Evolutionary conservation across 1,140 invertebrate genomes (phyloP), one percentile per base, ranked within the genome.

Genomic region (Drosophila nigrodunni): DNA sequence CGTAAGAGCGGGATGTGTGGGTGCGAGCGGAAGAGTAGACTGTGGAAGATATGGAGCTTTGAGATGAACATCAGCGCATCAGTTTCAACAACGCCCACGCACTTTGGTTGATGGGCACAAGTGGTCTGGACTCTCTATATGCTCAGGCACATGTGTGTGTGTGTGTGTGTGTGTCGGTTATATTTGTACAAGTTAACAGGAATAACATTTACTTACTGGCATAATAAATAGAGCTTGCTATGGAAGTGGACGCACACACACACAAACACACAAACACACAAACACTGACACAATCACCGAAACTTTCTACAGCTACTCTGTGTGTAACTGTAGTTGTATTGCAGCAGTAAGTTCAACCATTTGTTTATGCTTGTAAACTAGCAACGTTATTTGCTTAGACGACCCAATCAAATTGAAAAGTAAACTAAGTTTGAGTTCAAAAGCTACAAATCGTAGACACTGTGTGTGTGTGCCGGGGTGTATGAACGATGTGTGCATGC

Each of bases 331-430:
- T 44, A 47, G 47, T 37, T 46, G 66, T 39, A 54, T 39, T 47
- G 65, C 64, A 46, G 13, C 73, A 50, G 75, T 81, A 78, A 71
- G 70, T 73, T 78, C 46, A 71, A 49, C 68, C 64, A 79, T 82
- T 82, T 87, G 72, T 73, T 87, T 87, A 79, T 87, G 75, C 69
- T 78, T 69, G 69, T 67, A 41, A 85, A 80, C 80, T 74, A 78
- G 64, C 85, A 69, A 67, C 47, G 74, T 67, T 88, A 80, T 88
- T 88, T 88, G 80, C 85, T 83, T 75, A 78, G 85, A 83, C 74
- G 71, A 80, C 70, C 71, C 88, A 88, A 88, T 88, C 83, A 89
- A 89, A 88, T 89, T 89, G 85, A 83, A 88, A 88, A 89, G 83
- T 71, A 89, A 89, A 85, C 80, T 80, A 64, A 73, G 77, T 69